phyloP scores from a whole-genome alignment of 2,888 invertebrate genomes.

The Lepidochitona cinerea region DNA sequence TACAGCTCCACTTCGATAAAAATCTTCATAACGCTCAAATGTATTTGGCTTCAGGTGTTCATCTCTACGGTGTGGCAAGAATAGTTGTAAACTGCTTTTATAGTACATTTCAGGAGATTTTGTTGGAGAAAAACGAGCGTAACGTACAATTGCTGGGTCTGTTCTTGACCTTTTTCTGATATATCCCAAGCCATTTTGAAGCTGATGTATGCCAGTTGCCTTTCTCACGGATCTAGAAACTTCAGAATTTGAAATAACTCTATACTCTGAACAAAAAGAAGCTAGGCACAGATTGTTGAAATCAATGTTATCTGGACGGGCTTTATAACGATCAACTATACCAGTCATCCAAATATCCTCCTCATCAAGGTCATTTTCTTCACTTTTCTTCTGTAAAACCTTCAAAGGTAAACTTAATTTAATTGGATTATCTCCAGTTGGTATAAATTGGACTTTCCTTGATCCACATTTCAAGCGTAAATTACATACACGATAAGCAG shows the following conservation, averaged over 20 bases:
- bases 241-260: not conserved
- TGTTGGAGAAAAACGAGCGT: not conserved
- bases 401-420: not conserved
- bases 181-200: not conserved
- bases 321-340: too few relatives aligned
- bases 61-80: not conserved
- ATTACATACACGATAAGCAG: not conserved
- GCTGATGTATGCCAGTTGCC: not conserved
- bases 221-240: too few relatives aligned
- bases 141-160: not conserved
- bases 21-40: not conserved
- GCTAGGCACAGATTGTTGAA: not conserved
- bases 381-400: not conserved
- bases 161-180: too few relatives aligned
- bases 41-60: not conserved
- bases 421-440: not conserved
- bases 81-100: not conserved
- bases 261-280: not conserved
- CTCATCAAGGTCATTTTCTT: not conserved
- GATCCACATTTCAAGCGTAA: too few relatives aligned
- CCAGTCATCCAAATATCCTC: too few relatives aligned
- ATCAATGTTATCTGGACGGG: not conserved
- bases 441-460: too few relatives aligned
- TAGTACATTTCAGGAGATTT: not conserved
- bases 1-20: not conserved